phyloP scores from a whole-genome alignment of 1,140 invertebrate species.

The Ceratoteleas bidentatus region DNA sequence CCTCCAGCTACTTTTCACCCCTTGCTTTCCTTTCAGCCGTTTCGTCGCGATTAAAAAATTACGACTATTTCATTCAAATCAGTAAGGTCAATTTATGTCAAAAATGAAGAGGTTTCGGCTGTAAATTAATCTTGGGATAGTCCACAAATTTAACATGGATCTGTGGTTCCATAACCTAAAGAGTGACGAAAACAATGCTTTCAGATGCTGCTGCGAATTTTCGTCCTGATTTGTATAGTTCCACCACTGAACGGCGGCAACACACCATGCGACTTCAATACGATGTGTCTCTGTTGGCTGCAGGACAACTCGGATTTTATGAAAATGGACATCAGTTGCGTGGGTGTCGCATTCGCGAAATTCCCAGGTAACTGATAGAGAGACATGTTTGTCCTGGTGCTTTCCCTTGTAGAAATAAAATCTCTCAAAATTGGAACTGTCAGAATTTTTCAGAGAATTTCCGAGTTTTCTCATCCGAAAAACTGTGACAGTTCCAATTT shows the following conservation, averaged over 20 bases:
- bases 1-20: slow-evolving; percentile 1
- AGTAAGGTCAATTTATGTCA: not conserved
- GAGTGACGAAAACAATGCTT: slow-evolving; percentile 1
- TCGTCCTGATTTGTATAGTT: slow-evolving; percentile 67
- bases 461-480: too few relatives aligned
- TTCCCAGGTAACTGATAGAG: slow-evolving; percentile 81
- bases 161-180: too few relatives aligned
- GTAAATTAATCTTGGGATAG: too few relatives aligned
- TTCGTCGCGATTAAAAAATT: not conserved
- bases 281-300: slow-evolving; percentile 84
- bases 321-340: slow-evolving; percentile 84
- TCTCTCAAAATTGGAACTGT: too few relatives aligned
- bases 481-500: too few relatives aligned
- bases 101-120: too few relatives aligned
- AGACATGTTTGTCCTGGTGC: not conserved
- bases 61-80: not conserved
- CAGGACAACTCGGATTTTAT: slow-evolving; percentile 82
- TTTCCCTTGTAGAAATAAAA: too few relatives aligned
- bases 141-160: too few relatives aligned
- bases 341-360: slow-evolving; percentile 84
- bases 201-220: slow-evolving; percentile 67
- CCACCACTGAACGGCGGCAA: slow-evolving; percentile 67
- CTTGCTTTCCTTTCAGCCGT: not conserved
- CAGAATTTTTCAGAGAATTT: too few relatives aligned
- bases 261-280: slow-evolving; percentile 83